Percentiles rank a stretch among this genome's conserved stretches.
These are phyloP conservation scores for Colletes latitarsis DNA, from an alignment of 1,140 invertebrate species.

Conservation along the genomic window DNA sequence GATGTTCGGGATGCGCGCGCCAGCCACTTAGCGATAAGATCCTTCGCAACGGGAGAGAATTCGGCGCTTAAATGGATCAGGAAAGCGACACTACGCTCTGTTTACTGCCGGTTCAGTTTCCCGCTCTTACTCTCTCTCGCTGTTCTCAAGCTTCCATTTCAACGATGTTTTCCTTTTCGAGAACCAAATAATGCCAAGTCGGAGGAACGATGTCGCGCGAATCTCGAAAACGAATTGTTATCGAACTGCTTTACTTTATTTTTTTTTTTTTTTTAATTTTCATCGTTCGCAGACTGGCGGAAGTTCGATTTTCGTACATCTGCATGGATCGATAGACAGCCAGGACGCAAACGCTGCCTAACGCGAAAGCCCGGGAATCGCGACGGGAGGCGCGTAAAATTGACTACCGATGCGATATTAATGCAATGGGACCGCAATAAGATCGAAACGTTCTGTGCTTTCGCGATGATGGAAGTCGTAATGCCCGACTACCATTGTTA, in stretches of 20 bases:
- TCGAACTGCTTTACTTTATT: too few species aligned
- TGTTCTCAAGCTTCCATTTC: background rate
- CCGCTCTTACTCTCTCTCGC: background rate
- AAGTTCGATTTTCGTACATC: background rate
- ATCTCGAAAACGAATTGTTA: too few species aligned
- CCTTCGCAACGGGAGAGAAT: slow-evolving; percentile 20
- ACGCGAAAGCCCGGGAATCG: background rate
- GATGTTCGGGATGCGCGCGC: slow-evolving; percentile 14
- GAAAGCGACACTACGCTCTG: slow-evolving; percentile 9
- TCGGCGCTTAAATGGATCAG: slow-evolving; percentile 29
- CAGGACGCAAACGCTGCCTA: too few species aligned
- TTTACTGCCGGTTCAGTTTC: background rate
- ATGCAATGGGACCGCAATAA: slow-evolving; percentile 28
- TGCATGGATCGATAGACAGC: slow-evolving; percentile 9
- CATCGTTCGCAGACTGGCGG: background rate
- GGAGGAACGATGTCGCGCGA: too few species aligned
- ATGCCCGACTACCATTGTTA: slow-evolving; percentile 27
- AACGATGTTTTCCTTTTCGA: background rate
- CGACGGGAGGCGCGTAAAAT: slow-evolving; percentile 15
- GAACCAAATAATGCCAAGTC: too few species aligned
- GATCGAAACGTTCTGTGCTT: slow-evolving; percentile 24
- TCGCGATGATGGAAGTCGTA: slow-evolving; percentile 22
- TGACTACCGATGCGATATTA: slow-evolving; percentile 27
- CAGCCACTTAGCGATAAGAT: slow-evolving; percentile 49
- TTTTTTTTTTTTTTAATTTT: too few species aligned